Percentiles rank a stretch among this genome's conserved stretches.
phyloP scores from a whole-genome alignment of 2,797 vertebrate species.

The Smutsia temminckii region DNA sequence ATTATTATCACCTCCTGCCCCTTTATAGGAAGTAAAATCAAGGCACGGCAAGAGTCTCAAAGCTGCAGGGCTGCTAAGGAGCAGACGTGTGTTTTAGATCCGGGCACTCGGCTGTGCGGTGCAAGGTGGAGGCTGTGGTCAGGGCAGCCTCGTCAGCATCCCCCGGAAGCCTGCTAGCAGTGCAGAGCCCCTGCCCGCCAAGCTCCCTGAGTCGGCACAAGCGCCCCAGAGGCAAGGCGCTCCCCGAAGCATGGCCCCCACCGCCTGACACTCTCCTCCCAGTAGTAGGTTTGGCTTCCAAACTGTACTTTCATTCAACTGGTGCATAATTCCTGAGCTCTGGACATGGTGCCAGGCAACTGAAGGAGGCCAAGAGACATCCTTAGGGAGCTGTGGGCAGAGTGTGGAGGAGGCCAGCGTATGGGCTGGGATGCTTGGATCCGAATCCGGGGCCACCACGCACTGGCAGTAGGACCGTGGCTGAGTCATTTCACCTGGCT shows the following conservation, averaged over 20 bases:
- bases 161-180: neutral
- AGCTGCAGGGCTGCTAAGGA: neutral
- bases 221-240: too few relatives aligned
- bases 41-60: neutral
- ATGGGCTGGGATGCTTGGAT: neutral
- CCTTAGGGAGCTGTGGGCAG: neutral
- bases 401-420: neutral
- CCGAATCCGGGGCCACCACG: neutral
- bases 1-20: too few relatives aligned
- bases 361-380: neutral
- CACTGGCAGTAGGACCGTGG: rapidly evolving
- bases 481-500: neutral
- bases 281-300: neutral
- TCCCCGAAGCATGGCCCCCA: neutral
- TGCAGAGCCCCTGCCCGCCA: neutral
- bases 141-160: neutral
- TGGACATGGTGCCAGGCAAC: neutral
- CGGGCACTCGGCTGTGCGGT: neutral
- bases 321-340: neutral
- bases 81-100: neutral
- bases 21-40: neutral
- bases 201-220: neutral
- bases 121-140: rapidly evolving
- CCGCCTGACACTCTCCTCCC: neutral
- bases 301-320: neutral